A percentile compares a stretch with the other conserved stretches of the same genome.
Conservation (phyloP, 2,113 vertebrate genomes). For the Felis chaus region DNA sequence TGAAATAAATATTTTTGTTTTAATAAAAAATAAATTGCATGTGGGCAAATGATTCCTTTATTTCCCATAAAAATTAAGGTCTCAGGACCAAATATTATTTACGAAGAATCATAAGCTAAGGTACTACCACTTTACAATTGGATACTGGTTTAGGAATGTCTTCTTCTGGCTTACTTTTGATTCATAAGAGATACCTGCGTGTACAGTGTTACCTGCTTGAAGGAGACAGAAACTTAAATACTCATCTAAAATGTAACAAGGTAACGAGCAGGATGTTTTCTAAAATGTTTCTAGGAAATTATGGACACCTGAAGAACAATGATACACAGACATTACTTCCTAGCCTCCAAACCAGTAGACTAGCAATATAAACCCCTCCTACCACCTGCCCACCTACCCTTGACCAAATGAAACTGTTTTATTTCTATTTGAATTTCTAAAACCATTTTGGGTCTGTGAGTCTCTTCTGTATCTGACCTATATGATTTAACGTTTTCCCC, state of each 20-base stretch:
- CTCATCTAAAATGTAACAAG: neutral
- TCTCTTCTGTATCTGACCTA: neutral
- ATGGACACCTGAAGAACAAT: neutral
- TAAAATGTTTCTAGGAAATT: neutral
- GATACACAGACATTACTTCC: neutral
- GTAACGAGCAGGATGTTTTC: neutral
- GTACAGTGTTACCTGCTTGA: neutral
- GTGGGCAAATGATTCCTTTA: neutral
- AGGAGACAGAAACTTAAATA: neutral
- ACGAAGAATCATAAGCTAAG: neutral
- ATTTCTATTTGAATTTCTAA: conserved; percentile 23
- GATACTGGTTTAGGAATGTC: neutral
- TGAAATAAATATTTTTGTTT: neutral
- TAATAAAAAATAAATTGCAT: conserved; percentile 1
- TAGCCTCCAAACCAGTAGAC: neutral
- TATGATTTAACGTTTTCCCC: neutral
- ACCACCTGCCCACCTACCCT: neutral
- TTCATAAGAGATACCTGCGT: neutral
- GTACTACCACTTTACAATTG: neutral
- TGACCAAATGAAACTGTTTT: neutral
- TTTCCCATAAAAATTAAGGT: neutral
- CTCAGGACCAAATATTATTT: neutral
- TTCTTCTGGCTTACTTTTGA: neutral
- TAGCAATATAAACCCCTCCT: neutral
- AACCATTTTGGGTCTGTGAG: neutral